Conservation (phyloP, 2,113 vertebrate genomes). For the Megalops atlanticus region DNA sequence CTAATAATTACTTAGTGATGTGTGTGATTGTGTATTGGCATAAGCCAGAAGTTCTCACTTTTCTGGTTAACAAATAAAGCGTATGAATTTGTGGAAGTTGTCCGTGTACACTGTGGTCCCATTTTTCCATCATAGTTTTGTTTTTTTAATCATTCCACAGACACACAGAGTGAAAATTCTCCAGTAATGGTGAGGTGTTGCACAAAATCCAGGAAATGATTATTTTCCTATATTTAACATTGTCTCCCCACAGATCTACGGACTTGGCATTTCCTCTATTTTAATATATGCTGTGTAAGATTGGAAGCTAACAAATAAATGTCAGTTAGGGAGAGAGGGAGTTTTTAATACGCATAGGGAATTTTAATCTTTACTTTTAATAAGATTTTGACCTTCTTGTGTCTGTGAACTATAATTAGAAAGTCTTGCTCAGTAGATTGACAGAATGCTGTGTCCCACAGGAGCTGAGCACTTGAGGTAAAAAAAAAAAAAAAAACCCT, state of each 20-base stretch:
- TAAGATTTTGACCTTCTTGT: slow-evolving; percentile 77
- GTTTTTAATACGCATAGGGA: slow-evolving; percentile 65
- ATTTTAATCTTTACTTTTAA: slow-evolving; percentile 77
- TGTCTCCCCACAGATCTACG: not conserved
- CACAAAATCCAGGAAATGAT: not conserved
- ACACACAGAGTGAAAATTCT: not conserved
- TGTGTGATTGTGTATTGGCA: no score
- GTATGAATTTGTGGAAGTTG: not conserved
- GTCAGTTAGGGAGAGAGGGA: slow-evolving; percentile 56
- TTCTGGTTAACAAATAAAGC: no score
- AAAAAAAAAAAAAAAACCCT: slow-evolving; percentile 40
- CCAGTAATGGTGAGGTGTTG: not conserved
- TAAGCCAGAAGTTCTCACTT: no score
- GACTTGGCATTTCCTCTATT: slow-evolving; percentile 30
- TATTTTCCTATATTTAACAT: not conserved
- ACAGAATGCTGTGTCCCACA: slow-evolving; percentile 71
- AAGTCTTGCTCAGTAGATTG: slow-evolving; percentile 71
- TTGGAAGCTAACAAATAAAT: slow-evolving; percentile 70
- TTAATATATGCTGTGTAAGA: slow-evolving; percentile 47
- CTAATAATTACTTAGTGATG: no score
- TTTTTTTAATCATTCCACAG: not conserved
- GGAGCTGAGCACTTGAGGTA: slow-evolving; percentile 62
- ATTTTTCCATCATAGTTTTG: not conserved
- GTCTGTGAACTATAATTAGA: slow-evolving; percentile 78
- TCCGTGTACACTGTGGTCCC: not conserved